Conservation (phyloP, 2,888 invertebrate species). For the Apoda limacodes region DNA sequence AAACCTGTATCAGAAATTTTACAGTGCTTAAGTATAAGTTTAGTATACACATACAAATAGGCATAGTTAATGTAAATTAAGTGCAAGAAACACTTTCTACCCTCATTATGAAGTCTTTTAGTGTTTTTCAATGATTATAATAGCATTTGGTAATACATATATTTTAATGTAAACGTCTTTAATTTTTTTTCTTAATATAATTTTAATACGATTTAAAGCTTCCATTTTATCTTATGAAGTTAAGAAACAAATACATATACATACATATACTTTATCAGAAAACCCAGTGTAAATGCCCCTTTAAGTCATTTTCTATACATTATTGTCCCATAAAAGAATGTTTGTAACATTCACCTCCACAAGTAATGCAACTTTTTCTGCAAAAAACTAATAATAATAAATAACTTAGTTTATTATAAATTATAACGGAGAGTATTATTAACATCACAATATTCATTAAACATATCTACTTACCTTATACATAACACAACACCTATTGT, state of each 20-base stretch:
- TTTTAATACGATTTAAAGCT: slow-evolving; percentile 64
- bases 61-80: no score
- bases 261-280: slow-evolving; percentile 4
- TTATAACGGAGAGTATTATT: slow-evolving; percentile 12
- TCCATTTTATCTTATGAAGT: slow-evolving; percentile 52
- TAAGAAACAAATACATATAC: slow-evolving; percentile 27
- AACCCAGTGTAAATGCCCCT: no score
- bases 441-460: slow-evolving; percentile 12
- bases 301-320: slow-evolving; percentile 38
- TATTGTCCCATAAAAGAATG: slow-evolving; percentile 59
- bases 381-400: slow-evolving; percentile 1
- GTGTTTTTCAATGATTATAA: no score
- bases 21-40: no score
- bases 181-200: slow-evolving; percentile 29
- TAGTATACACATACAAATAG: no score
- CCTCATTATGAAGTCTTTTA: no score
- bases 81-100: no score
- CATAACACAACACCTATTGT: slow-evolving; percentile 50
- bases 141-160: no score
- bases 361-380: slow-evolving; percentile 20
- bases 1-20: no score
- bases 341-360: slow-evolving; percentile 43
- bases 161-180: no score
- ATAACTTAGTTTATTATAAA: slow-evolving; percentile 2
- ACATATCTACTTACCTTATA: slow-evolving; percentile 23